A percentile compares a stretch with the other conserved stretches of the same genome.
Conservation (phyloP, 2,888 invertebrate species). For the Caenorhabditis zanzibari region DNA sequence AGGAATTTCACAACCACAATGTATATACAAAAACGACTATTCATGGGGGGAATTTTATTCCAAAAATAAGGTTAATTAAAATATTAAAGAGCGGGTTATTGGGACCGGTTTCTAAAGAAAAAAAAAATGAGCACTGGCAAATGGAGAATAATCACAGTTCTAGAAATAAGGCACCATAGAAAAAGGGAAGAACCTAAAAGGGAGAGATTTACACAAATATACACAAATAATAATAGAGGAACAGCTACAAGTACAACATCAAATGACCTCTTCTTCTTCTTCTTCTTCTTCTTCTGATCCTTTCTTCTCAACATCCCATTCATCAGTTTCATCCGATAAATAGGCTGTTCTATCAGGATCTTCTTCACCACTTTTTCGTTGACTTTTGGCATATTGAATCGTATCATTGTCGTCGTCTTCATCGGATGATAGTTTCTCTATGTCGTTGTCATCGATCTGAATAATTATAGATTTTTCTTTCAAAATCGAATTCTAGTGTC, state of each 20-base stretch:
- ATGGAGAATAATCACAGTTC: slow-evolving; percentile 13
- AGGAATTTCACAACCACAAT: slow-evolving; percentile 15
- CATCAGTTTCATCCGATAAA: slow-evolving; percentile 52
- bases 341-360: neutral
- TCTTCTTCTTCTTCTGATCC: slow-evolving; percentile 8
- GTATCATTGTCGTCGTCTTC: slow-evolving; percentile 17
- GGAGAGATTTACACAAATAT: slow-evolving; percentile 36
- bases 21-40: neutral
- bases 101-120: slow-evolving; percentile 23
- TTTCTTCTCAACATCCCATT: slow-evolving; percentile 48
- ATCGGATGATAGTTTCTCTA: slow-evolving; percentile 31
- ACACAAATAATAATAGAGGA: slow-evolving; percentile 17
- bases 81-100: too few species aligned
- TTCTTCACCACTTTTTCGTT: neutral
- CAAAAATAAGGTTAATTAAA: neutral
- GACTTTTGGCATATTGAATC: neutral
- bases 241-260: slow-evolving; percentile 41
- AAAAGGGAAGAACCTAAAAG: neutral
- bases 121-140: slow-evolving; percentile 12
- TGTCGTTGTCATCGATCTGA: slow-evolving; percentile 44
- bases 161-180: slow-evolving; percentile 16
- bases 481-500: too few species aligned
- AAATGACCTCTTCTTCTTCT: slow-evolving; percentile 35
- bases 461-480: neutral
- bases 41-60: slow-evolving; percentile 38